These are phyloP conservation scores for Ptychoptera contaminata DNA, from an alignment of 2,888 invertebrate genomes.

Conservation along the genomic window DNA sequence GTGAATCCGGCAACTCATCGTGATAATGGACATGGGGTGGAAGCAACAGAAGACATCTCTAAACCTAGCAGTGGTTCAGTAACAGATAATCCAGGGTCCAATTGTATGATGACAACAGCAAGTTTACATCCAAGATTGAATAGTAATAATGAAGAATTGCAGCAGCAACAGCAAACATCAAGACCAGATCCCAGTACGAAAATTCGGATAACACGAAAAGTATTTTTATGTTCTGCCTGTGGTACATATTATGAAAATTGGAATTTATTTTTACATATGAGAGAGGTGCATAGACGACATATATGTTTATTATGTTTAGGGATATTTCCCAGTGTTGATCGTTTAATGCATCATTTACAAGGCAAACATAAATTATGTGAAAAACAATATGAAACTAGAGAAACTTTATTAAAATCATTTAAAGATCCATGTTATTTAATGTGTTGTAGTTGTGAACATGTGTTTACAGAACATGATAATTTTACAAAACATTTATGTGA, in stretches of 20 bases:
- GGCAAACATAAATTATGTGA: slow-evolving; percentile 65
- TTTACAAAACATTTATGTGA: slow-evolving; percentile 58
- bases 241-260: slow-evolving; percentile 74
- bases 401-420: slow-evolving; percentile 49
- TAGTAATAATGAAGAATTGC: too few relatives aligned
- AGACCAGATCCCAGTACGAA: slow-evolving; percentile 23
- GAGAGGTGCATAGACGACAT: slow-evolving; percentile 63
- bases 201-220: slow-evolving; percentile 56
- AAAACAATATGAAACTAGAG: slow-evolving; percentile 46
- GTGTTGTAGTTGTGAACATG: slow-evolving; percentile 67
- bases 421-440: slow-evolving; percentile 57
- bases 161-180: slow-evolving; percentile 4
- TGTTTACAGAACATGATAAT: slow-evolving; percentile 59
- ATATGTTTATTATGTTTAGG: slow-evolving; percentile 73
- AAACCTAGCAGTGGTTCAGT: too few relatives aligned
- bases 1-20: too few relatives aligned
- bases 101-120: too few relatives aligned
- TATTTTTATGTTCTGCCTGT: slow-evolving; percentile 68
- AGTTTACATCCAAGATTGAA: too few relatives aligned
- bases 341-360: slow-evolving; percentile 58
- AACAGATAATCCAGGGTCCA: too few relatives aligned
- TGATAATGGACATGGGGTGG: too few relatives aligned
- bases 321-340: slow-evolving; percentile 66
- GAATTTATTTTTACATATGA: slow-evolving; percentile 73
- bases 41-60: too few relatives aligned